phyloP scores from a whole-genome alignment of 1,140 invertebrate genomes.

The Bombyx mori region ASM3026992v2 NC_085115.1:8597001-8597500 shows the following conservation, averaged over 20 bases:
- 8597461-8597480: conserved; percentile 26
- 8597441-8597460: conserved; percentile 59
- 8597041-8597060: conserved; percentile 19
- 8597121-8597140: conserved; percentile 18
- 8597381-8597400: conserved; percentile 14
- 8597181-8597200: conserved; percentile 61
- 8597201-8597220: conserved; percentile 57
- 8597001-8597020: conserved; percentile 51
- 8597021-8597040: conserved; percentile 55
- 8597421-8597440: conserved; percentile 25
- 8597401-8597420: conserved; percentile 15
- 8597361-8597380: conserved; percentile 36
- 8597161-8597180: conserved; percentile 63
- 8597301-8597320: conserved; percentile 70
- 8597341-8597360: conserved; percentile 58
- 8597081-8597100: neutral
- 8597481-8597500: conserved; percentile 14
- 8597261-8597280: conserved; percentile 65
- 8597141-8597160: conserved; percentile 57
- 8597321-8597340: conserved; percentile 61
- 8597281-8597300: conserved; percentile 67
- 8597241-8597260: conserved; percentile 33
- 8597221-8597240: conserved; percentile 32
- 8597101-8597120: neutral
- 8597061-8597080: neutral